Percentiles rank a stretch among this genome's conserved stretches.
Conservation (phyloP, 2,113 vertebrate species). For the Kryptolebias marmoratus region DNA sequence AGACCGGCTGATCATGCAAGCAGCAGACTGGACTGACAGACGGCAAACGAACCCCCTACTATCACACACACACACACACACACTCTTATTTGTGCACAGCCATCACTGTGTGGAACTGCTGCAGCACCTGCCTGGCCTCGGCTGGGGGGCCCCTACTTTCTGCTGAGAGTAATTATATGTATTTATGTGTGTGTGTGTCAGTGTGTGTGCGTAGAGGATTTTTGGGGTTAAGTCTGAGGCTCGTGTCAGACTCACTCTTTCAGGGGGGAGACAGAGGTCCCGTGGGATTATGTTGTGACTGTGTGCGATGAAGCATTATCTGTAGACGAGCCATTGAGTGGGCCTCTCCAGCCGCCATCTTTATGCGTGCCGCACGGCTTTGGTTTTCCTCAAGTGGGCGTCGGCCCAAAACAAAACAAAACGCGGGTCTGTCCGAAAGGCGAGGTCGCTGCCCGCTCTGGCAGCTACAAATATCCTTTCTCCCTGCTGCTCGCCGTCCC, state of each 20-base stretch:
- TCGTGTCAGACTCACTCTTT: conserved; percentile 79
- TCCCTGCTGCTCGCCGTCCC: conserved; percentile 62
- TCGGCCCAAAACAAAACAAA: conserved; percentile 28
- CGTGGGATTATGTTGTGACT: conserved; percentile 71
- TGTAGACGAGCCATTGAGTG: conserved; percentile 70
- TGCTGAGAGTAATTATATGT: conserved; percentile 51
- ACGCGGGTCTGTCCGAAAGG: conserved; percentile 46
- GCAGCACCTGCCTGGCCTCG: conserved; percentile 75
- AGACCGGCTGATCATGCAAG: conserved; percentile 59
- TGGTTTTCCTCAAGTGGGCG: conserved; percentile 78
- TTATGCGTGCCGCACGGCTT: conserved; percentile 64
- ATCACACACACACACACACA: conserved; percentile 26
- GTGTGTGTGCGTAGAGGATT: conserved; percentile 43
- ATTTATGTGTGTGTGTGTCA: conserved; percentile 23
- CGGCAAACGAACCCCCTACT: conserved; percentile 49
- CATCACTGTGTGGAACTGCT: conserved; percentile 39
- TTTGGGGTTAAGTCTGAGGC: conserved; percentile 49
- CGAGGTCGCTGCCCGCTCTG: conserved; percentile 64
- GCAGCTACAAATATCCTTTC: conserved; percentile 71
- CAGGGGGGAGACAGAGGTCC: conserved; percentile 56
- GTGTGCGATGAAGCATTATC: conserved; percentile 54
- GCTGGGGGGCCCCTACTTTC: conserved; percentile 64
- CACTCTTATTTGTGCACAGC: conserved; percentile 19
- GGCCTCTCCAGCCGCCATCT: conserved; percentile 64
- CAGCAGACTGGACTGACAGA: conserved; percentile 72